Evolutionary conservation across 2,113 vertebrate species (phyloP), one percentile per base, ranked within the genome.

Genomic region (Piliocolobus tephrosceles): DNA sequence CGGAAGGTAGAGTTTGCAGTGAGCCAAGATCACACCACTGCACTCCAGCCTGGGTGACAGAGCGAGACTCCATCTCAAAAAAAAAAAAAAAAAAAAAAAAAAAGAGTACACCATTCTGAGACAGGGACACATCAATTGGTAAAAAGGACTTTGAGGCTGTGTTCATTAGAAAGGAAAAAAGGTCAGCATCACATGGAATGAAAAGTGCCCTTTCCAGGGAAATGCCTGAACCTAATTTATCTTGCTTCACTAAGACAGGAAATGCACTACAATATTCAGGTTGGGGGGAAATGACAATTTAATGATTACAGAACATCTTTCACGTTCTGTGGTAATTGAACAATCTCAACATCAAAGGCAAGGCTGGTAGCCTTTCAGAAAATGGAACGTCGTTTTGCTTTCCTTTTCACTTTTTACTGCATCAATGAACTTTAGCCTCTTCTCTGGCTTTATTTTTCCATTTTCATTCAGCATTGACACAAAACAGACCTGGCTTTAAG

Each of bases 401-500:
- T 96, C 64, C 92, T 98, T 96, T 98, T 94, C 93, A 95, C 82
- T 90, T 93, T 97, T 98, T 96, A 97, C 94, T 94, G 35, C 73
- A 95, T 88, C n/a, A 35, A 25, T 96, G 94, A 96, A 96, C 93
- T 96, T 91, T 55, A 97, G 83, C 79, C 66, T 96, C 83, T 83
- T 93, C 85, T 83, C 95, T 93, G 47, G 66, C 95, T 97, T 97
- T 96, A 94, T 98, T 97, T 98, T 98, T 88, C 75, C 94, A 86
- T 98, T 97, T 98, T 95, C 98, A 99, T 98, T 98, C 99, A 99
- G 98, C 97, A 98, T 88, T 99, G 99, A 99, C 99, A 98, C 98
- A 98, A 99, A 98, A 97, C 99, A 99, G 99, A 98, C 98, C 97
- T 97, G 94, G 97, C 98, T 98, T 98, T 98, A 99, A 99, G 98